Evolutionary conservation across 2,888 invertebrate genomes (phyloP).

Genomic region (Rhamnusium bicolor): DNA sequence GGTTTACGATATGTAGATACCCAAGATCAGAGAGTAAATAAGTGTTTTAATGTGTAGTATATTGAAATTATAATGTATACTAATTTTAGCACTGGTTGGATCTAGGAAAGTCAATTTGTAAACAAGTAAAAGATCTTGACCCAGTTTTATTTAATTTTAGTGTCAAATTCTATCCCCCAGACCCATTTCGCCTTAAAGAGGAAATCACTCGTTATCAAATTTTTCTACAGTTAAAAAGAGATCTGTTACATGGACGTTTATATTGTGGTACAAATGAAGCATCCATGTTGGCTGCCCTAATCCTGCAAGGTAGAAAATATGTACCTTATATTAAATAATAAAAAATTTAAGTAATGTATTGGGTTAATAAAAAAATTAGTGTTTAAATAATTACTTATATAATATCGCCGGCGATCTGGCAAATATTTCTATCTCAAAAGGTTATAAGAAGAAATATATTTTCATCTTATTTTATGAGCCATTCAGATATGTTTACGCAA

Average conservation of each 20-base stretch:
- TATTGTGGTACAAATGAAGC: constrained; percentile 93
- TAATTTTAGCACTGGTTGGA: constrained; percentile 93
- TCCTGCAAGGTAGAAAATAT: constrained; percentile 86
- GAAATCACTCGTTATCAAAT: constrained; percentile 96
- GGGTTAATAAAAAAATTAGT: no score
- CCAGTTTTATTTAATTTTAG: constrained; percentile 96
- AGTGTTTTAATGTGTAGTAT: constrained; percentile 7
- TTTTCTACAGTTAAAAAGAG: constrained; percentile 93
- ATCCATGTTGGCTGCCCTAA: constrained; percentile 90
- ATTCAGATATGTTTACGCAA: no score
- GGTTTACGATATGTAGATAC: constrained; percentile 93
- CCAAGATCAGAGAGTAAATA: constrained; percentile 86
- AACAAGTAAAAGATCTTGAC: constrained; percentile 95
- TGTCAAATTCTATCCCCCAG: constrained; percentile 97
- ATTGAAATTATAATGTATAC: background rate
- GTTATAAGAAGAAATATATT: no score
- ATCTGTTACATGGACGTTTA: constrained; percentile 94
- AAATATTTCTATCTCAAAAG: no score
- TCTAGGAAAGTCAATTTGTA: constrained; percentile 89
- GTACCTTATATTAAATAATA: constrained; percentile 58
- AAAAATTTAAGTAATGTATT: background rate
- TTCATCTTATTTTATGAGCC: no score
- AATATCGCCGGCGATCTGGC: no score
- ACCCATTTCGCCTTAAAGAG: constrained; percentile 93
- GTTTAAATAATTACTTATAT: background rate